These are phyloP conservation scores for Phrynocephalus forsythii DNA, from an alignment of 2,797 vertebrate species.

Conservation along the genomic window DNA sequence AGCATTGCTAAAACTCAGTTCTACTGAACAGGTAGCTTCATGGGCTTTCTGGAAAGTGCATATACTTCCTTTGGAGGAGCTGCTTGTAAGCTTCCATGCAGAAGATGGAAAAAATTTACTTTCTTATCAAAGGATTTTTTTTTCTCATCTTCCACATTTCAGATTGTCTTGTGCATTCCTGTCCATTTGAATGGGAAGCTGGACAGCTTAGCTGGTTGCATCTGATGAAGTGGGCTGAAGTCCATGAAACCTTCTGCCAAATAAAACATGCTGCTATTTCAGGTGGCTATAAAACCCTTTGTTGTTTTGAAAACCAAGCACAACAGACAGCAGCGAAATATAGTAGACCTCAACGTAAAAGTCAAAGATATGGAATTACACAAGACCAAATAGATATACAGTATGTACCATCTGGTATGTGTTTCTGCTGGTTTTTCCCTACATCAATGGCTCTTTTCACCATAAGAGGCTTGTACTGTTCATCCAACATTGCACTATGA, in stretches of 20 bases:
- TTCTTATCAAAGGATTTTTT: neutral
- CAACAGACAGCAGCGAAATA: neutral
- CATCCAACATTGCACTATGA: neutral
- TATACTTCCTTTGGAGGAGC: too few relatives aligned
- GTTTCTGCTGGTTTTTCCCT: neutral
- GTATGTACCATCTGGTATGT: neutral
- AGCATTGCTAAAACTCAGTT: neutral
- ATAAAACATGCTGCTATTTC: too few relatives aligned
- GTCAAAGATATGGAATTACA: neutral
- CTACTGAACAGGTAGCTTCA: neutral
- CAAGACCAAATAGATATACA: too few relatives aligned
- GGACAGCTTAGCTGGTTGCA: too few relatives aligned
- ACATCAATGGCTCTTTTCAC: too few relatives aligned
- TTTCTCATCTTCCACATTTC: too few relatives aligned
- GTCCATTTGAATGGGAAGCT: too few relatives aligned
- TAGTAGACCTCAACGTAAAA: neutral
- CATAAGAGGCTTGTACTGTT: neutral
- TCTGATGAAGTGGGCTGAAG: too few relatives aligned
- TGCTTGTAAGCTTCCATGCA: neutral
- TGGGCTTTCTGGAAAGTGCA: too few relatives aligned
- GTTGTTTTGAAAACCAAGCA: neutral
- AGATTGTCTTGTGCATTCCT: too few relatives aligned
- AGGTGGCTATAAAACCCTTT: neutral
- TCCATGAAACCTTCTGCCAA: too few relatives aligned
- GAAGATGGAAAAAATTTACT: neutral